Conservation (phyloP, 1,140 invertebrate genomes). For the Drosophila pseudoobscura region DNA sequence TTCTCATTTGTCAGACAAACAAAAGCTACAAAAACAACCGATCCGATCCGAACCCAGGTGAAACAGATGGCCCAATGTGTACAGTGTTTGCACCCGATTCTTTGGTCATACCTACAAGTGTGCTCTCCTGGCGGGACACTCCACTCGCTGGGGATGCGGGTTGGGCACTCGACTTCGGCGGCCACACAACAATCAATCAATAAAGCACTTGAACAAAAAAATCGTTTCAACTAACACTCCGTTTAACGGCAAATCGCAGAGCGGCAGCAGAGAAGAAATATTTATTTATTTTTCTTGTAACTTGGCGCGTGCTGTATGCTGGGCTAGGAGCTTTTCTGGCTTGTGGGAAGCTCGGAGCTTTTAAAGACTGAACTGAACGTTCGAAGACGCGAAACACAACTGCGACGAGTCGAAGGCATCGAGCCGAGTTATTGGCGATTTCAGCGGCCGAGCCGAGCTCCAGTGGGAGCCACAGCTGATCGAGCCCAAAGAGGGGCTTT, state of each 20-base stretch:
- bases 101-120: no score
- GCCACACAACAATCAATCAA: no score
- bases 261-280: no score
- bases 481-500: constrained; percentile 51
- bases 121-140: no score
- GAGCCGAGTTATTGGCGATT: constrained; percentile 77
- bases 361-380: constrained; percentile 63
- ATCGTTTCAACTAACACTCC: no score
- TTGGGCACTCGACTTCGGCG: no score
- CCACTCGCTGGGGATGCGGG: no score
- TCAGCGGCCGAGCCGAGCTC: constrained; percentile 12
- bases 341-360: constrained; percentile 1
- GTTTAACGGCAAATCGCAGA: no score
- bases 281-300: no score
- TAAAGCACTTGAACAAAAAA: no score
- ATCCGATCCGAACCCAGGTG: background rate
- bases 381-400: constrained; percentile 72
- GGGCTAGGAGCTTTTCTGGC: constrained; percentile 1
- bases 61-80: no score
- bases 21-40: background rate
- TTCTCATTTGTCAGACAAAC: constrained; percentile 13
- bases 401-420: constrained; percentile 58
- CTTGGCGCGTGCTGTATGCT: constrained; percentile 42
- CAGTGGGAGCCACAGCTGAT: constrained; percentile 9
- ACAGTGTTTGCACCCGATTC: no score